These are phyloP conservation scores for Atherinomorus stipes DNA, from an alignment of 2,113 vertebrate species.

Conservation along the genomic window DNA sequence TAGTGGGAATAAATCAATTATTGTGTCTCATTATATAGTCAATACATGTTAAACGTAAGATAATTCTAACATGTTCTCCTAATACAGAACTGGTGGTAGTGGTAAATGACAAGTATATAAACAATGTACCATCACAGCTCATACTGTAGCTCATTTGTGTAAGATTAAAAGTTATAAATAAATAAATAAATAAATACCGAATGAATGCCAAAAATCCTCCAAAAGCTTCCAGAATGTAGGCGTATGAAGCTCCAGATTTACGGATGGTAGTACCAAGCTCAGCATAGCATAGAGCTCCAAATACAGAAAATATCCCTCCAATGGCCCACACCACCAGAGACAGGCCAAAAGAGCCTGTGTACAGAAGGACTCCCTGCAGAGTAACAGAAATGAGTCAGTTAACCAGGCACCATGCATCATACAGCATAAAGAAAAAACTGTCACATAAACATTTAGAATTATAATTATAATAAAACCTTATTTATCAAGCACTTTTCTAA, in stretches of 20 bases:
- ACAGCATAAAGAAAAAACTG: too few species aligned
- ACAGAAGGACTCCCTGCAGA: constrained; percentile 80
- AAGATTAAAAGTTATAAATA: neutral
- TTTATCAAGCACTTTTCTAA: too few species aligned
- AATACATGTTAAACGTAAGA: neutral
- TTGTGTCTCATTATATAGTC: neutral
- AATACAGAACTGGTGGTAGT: neutral
- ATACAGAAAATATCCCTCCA: constrained; percentile 85
- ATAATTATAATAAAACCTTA: too few species aligned
- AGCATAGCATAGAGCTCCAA: constrained; percentile 86
- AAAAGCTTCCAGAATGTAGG: constrained; percentile 86
- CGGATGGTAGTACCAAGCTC: constrained; percentile 87
- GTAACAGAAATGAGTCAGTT: constrained; percentile 33
- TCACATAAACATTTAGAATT: too few species aligned
- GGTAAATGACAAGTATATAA: neutral
- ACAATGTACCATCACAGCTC: neutral
- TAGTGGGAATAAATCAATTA: neutral
- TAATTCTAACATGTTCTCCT: neutral
- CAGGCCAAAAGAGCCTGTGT: constrained; percentile 84
- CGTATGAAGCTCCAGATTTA: constrained; percentile 87
- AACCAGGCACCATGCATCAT: too few species aligned
- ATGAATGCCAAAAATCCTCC: constrained; percentile 86
- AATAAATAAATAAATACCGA: constrained; percentile 54
- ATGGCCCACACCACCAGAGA: constrained; percentile 85
- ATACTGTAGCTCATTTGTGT: too few species aligned